Evolutionary conservation across 2,888 invertebrate genomes (phyloP).

Genomic region (Poecilobothrus nobilitatus): DNA sequence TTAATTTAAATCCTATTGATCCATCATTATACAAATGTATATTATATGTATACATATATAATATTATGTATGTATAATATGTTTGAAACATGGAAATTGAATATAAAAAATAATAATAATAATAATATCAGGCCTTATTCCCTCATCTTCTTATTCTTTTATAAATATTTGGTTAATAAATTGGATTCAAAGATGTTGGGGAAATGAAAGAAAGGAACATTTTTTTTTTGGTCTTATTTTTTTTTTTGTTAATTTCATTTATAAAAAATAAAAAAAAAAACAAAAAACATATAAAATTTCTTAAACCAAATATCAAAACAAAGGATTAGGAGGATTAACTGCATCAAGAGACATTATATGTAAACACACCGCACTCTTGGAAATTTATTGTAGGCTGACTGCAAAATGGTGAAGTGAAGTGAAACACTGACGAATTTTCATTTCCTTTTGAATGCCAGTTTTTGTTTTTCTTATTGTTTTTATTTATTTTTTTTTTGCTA

Average conservation of each 20-base stretch:
- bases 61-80: background rate
- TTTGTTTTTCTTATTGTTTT: background rate
- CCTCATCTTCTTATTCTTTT: background rate
- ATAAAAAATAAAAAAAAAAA: too few species aligned
- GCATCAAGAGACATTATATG: background rate
- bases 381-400: background rate
- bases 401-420: too few species aligned
- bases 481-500: background rate
- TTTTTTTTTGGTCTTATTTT: background rate
- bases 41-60: background rate
- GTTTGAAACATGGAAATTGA: background rate
- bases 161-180: slow-evolving; percentile 6
- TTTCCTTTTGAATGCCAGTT: background rate
- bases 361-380: too few species aligned
- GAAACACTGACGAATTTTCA: background rate
- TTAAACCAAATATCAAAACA: background rate
- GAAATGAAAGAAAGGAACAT: background rate
- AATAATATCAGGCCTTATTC: background rate
- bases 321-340: background rate
- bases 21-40: background rate
- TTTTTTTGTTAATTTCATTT: too few species aligned
- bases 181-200: background rate
- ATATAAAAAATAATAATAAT: too few species aligned
- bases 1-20: slow-evolving; percentile 1
- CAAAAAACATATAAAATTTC: background rate